Evolutionary conservation across 2,888 invertebrate species (phyloP), one percentile per base, ranked within the genome.

Genomic region (Laspeyria flexula): DNA sequence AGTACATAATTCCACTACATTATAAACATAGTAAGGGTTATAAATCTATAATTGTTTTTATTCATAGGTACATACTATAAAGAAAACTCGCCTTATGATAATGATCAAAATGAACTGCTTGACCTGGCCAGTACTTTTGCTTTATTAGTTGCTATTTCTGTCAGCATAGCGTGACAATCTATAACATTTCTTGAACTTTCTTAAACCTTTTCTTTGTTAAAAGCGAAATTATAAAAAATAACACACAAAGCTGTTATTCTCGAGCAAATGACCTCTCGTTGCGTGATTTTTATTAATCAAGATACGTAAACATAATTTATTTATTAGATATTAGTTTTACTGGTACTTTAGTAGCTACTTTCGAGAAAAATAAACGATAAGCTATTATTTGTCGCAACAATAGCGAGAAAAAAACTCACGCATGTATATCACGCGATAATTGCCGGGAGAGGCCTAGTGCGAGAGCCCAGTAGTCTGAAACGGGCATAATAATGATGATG

Each of bases 121-220:
- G 55, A 63, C 59, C 59, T 52, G 49, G 44, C 60, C 50, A 65
- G 45, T 48, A 27, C 49, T 51, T 45, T 60, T 60, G 37, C 43
- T 66, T 46, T 53, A 53, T 56, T 47, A 59, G 48, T 35, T 41
- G 46, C 60, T 73, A 73, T 73, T 76, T 71, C 57, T 65, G 62
- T 71, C 68, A 51, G 59, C 65, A 68, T 79, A 53, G 79, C 81
- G 81, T 82, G 81, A 75, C 73, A 72, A 60, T 61, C 61, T 58
- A 63, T 56, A 60, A 61, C 60, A 64, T 65, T 75, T 71, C 59
- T 66, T 72, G 49, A 6, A 13, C 50, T 53, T 67, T 67, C 74
- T 68, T 66, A 40, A 58, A 61, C 65, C 47, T 60, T 71, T 73
- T 65, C 57, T 71, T 64, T 61, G 54, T 54, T 52, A 40, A 60